phyloP scores from a whole-genome alignment of 2,797 vertebrate genomes.

The Enteromius fasciolatus region DNA sequence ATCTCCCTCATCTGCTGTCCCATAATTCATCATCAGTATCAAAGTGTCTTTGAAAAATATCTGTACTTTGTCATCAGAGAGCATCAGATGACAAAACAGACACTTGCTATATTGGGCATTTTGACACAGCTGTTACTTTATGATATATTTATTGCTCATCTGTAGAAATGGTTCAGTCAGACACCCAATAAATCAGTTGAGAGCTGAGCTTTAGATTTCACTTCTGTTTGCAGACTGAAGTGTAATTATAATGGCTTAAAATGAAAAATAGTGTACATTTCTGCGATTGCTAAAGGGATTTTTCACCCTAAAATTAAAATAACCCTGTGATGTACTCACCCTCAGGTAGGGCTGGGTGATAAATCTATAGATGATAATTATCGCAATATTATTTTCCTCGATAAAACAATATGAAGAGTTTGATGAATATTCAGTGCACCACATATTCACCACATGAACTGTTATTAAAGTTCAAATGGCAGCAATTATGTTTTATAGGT shows the following conservation, averaged over 20 bases:
- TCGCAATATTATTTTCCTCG: neutral
- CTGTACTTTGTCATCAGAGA: conserved; percentile 17
- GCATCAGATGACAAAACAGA: conserved; percentile 43
- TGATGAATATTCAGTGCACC: neutral
- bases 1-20: neutral
- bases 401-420: neutral
- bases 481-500: neutral
- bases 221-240: neutral
- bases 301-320: neutral
- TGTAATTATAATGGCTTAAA: conserved; percentile 3
- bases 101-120: conserved; percentile 41
- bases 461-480: neutral
- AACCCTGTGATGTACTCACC: neutral
- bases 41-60: conserved; percentile 32
- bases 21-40: conserved; percentile 20
- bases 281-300: neutral
- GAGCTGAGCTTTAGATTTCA: conserved; percentile 20
- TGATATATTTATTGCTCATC: conserved; percentile 45
- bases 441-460: too few relatives aligned
- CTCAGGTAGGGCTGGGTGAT: neutral
- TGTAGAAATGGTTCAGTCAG: conserved; percentile 49
- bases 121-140: conserved; percentile 34
- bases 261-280: neutral
- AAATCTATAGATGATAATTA: neutral
- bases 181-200: conserved; percentile 44